Evolutionary conservation across 2,888 invertebrate genomes (phyloP), one percentile per base, ranked within the genome.

Genomic region (Octodonta nipae): DNA sequence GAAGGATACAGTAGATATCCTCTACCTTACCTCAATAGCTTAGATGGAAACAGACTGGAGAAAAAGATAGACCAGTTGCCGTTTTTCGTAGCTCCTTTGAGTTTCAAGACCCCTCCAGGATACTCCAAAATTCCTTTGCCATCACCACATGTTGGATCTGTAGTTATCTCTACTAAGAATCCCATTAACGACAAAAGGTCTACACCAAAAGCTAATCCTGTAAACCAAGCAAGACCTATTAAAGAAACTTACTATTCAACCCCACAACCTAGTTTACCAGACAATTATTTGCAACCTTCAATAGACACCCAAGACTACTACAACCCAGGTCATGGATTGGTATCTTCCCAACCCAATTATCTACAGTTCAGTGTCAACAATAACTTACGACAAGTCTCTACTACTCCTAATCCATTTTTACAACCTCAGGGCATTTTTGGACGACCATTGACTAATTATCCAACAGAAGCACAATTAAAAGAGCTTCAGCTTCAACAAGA

Each of bases 81-180:
- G 1, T 86, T 86, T 60, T 87, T 86, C 47, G 86, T 87, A 5
- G 86, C 86, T 1, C 86, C 86, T 0, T 58, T 85, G 13, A 86
- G 82, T 50, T 87, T 85, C 50, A 77, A 78, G 44, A 77, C 85
- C n/a, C 86, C 85, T 1, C 67, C 72, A 28, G 86, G 86, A 3
- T 86, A 83, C 52, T 79, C 82, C 0, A 87, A 86, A 61, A 86
- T 87, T 40, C 77, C 84, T 1, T 73, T 87, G 54, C 86, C 86
- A 1, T 78, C 84, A 8, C 86, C 86, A 1, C 86, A 87, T 48
- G 84, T 87, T 0, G 86, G 86, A 1, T 85, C 85, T 1, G 82
- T 87, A 3, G 82, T 87, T 0, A 71, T 86, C 49, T 54, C 54
- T 5, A 47, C 38, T 15, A 46, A 43, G 28, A 43, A 45, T 11